These are phyloP conservation scores for Phylloscopus trochiloides DNA, from an alignment of 2,113 vertebrate genomes.

Conservation along the genomic window DNA sequence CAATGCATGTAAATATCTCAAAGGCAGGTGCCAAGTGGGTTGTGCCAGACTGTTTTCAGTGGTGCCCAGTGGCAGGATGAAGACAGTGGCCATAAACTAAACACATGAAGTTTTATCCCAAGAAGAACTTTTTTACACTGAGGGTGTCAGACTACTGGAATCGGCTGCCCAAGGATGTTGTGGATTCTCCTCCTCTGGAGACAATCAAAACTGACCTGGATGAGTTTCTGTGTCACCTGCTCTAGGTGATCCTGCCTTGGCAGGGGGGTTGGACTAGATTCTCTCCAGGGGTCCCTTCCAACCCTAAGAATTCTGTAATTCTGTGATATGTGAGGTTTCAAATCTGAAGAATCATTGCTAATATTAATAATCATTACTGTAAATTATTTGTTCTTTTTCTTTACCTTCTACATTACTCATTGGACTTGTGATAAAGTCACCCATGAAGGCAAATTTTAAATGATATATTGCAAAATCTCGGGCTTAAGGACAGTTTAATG, in stretches of 20 bases:
- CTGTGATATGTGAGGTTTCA: background rate
- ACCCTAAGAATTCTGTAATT: background rate
- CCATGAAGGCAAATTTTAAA: background rate
- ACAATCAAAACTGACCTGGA: background rate
- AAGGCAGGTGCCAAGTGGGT: background rate
- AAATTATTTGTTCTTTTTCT: background rate
- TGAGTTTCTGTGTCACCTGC: background rate
- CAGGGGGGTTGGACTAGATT: background rate
- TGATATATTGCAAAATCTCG: background rate
- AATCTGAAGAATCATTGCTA: background rate
- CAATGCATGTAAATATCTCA: background rate
- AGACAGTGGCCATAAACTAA: background rate
- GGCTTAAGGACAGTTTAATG: background rate
- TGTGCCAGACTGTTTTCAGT: background rate
- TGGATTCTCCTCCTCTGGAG: background rate
- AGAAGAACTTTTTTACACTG: background rate
- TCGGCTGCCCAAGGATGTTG: background rate
- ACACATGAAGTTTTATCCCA: background rate
- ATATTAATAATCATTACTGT: background rate
- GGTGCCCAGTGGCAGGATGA: background rate
- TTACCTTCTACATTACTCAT: background rate
- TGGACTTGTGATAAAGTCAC: background rate
- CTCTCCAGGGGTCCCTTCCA: background rate
- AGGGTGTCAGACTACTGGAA: background rate
- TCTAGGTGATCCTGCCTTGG: background rate